Base-by-base conservation (phyloP, 2,888 invertebrate genomes). In the Sinohyriopsis cumingii region DNA sequence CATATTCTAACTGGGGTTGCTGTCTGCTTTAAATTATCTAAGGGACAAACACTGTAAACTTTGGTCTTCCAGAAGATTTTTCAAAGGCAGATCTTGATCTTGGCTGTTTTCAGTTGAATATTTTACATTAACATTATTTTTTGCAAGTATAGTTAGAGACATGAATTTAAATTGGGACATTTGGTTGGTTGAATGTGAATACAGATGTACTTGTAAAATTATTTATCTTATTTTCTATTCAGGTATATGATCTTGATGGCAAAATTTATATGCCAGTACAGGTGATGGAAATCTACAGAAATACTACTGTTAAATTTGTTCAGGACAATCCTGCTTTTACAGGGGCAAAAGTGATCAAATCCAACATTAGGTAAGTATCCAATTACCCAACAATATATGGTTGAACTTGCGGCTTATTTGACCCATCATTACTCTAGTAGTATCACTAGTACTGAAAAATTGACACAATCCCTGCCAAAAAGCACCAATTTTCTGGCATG, bases 211-310 rank as follows among this genome's bases (percentile, higher is more conserved):
- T 53, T 53, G 54, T 20, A 25, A 33, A 33, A 7, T 61, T 45
- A 9, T 61, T 61, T 55, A 9, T 67, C 45, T 66, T 19, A 55
- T 24, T 55, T 61, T 65, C 22, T 57, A 78, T 78, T 3, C 63
- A 88, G 88, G 72, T 85, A 9, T 86, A 85, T 71, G 84, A 86
- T 4, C 67, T 86, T 24, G 80, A 84, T 74, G 87, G 87, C 0
- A 78, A 63, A 0, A 69, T 64, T 0, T 79, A 80, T 33, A 75
- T 75, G 45, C 67, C 71, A 22, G 65, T 69, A 6, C 79, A 75
- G 76, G 77, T 81, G 12, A 63, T 86, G 73, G 60, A 75, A 54
- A 59, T 80, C 15, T 88, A 84, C 72, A 70, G 78, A 24, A 72
- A 82, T 60, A 76, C 81, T 12, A 75, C 80, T 9, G 59, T 71